Conservation (phyloP, 2,113 vertebrate genomes). For the cattle (Bos taurus) region ARS-UCD2.0 NC_037352.1:19325501-19326000, state of each 20-base stretch:
- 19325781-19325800: neutral
- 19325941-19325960: neutral
- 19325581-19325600: neutral
- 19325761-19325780: neutral
- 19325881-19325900: neutral
- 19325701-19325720: neutral
- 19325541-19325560: neutral
- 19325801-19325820: neutral
- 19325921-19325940: neutral
- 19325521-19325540: neutral
- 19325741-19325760: neutral
- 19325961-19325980: neutral
- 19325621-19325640: neutral
- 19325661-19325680: neutral
- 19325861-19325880: neutral
- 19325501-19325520: neutral
- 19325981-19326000: neutral
- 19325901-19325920: neutral
- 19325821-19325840: neutral
- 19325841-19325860: neutral
- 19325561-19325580: neutral
- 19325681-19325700: neutral
- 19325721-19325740: neutral
- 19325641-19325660: neutral
- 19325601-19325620: neutral